A percentile compares a stretch with the other conserved stretches of the same genome.
These are phyloP conservation scores for Aphis craccivora DNA, from an alignment of 1,140 invertebrate genomes.

Conservation along the genomic window DNA sequence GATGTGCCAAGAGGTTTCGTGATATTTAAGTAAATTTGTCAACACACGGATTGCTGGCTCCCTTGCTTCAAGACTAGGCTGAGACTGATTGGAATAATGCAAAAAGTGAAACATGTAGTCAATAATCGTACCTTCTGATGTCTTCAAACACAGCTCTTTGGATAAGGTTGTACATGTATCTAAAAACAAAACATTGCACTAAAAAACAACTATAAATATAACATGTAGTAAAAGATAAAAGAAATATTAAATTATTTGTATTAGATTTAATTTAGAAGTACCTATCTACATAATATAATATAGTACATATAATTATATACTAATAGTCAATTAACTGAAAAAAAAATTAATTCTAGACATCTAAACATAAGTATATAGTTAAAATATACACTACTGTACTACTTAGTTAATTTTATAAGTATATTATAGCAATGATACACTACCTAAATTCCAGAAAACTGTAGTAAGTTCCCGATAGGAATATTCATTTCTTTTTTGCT, in stretches of 20 bases:
- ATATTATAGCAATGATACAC: background rate
- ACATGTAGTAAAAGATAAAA: background rate
- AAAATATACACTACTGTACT: too few relatives aligned
- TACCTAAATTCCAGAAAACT: conserved; percentile 50
- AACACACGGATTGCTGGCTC: conserved; percentile 66
- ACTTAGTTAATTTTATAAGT: too few relatives aligned
- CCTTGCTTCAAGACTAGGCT: conserved; percentile 67
- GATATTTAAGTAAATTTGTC: conserved; percentile 67
- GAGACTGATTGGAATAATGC: conserved; percentile 67
- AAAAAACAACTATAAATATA: background rate
- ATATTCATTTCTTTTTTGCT: conserved; percentile 53
- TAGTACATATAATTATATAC: background rate
- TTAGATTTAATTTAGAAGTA: background rate
- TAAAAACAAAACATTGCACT: conserved; percentile 62
- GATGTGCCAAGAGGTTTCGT: conserved; percentile 60
- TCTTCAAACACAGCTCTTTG: conserved; percentile 64
- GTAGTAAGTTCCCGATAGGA: background rate
- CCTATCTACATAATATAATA: background rate
- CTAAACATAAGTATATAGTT: too few relatives aligned
- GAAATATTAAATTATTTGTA: background rate
- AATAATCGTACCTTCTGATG: conserved; percentile 64
- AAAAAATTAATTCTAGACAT: too few relatives aligned
- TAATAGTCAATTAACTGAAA: too few relatives aligned
- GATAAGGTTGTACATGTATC: conserved; percentile 68
- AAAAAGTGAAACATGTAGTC: conserved; percentile 66